Percentiles rank a stretch among this genome's conserved stretches.
These are phyloP conservation scores for Indicator indicator DNA, from an alignment of 2,113 vertebrate species.

Conservation along the genomic window DNA sequence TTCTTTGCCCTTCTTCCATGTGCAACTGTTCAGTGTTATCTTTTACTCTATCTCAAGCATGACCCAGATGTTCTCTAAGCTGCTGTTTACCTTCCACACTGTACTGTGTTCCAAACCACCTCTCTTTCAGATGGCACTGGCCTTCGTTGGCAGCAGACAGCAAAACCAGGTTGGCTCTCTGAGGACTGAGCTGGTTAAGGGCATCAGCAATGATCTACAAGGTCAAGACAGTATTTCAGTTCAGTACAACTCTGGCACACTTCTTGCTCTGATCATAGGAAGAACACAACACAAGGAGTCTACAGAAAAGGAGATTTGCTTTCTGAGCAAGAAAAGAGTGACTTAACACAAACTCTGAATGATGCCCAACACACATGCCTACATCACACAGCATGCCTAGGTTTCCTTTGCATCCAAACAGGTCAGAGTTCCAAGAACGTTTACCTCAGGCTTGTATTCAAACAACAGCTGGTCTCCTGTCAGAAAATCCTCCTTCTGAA, in stretches of 20 bases:
- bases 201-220: conserved; percentile 88
- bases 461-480: conserved; percentile 97
- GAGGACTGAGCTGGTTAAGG: conserved; percentile 86
- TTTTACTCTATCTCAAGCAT: background rate
- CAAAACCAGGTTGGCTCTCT: conserved; percentile 91
- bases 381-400: background rate
- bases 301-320: background rate
- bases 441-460: conserved; percentile 88
- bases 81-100: conserved; percentile 85
- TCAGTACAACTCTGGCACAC: background rate
- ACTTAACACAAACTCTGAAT: background rate
- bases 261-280: background rate
- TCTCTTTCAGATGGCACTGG: conserved; percentile 88
- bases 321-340: background rate
- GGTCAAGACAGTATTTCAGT: conserved; percentile 5
- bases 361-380: background rate
- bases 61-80: background rate
- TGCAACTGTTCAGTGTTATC: background rate
- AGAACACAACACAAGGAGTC: background rate
- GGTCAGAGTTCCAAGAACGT: background rate
- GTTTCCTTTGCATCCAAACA: background rate
- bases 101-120: conserved; percentile 97
- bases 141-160: conserved; percentile 94
- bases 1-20: background rate
- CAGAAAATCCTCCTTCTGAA: conserved; percentile 90